phyloP scores from a whole-genome alignment of 2,888 invertebrate genomes.

The Amaurobius ferox region DNA sequence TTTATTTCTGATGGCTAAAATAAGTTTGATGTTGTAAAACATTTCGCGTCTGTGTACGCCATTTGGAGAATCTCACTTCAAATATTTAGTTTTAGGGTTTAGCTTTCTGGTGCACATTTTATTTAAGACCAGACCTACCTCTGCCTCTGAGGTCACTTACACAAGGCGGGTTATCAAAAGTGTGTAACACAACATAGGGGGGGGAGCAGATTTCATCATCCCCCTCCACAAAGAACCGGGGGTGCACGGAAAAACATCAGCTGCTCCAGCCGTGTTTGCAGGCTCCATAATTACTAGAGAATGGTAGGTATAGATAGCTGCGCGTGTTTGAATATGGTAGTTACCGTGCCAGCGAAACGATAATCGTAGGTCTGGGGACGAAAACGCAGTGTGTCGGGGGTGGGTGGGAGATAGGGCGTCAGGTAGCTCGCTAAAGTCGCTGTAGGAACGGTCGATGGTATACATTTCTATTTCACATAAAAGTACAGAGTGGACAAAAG shows the following conservation, averaged over 20 bases:
- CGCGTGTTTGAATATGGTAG: slow-evolving; percentile 43
- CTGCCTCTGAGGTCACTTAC: slow-evolving; percentile 46
- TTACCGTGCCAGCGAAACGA: slow-evolving; percentile 18
- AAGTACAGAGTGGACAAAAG: no score
- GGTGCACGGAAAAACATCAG: slow-evolving; percentile 55
- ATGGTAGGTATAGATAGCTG: slow-evolving; percentile 58
- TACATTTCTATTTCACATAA: neutral
- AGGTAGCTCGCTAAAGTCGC: neutral
- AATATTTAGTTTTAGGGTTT: no score
- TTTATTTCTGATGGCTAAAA: no score
- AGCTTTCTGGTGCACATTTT: no score
- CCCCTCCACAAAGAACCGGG: slow-evolving; percentile 18
- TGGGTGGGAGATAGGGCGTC: neutral
- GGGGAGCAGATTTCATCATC: neutral
- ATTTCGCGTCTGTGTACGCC: no score
- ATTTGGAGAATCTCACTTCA: no score
- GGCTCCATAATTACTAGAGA: slow-evolving; percentile 45
- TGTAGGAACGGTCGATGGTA: neutral
- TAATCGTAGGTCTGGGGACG: neutral
- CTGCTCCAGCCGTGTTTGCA: slow-evolving; percentile 43
- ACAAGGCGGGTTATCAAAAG: slow-evolving; percentile 2
- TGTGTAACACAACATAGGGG: neutral
- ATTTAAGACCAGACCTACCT: slow-evolving; percentile 13
- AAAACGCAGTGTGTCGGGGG: neutral
- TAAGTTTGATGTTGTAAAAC: no score